These are phyloP conservation scores for Idaea aversata DNA, from an alignment of 2,888 invertebrate genomes.

Conservation along the genomic window DNA sequence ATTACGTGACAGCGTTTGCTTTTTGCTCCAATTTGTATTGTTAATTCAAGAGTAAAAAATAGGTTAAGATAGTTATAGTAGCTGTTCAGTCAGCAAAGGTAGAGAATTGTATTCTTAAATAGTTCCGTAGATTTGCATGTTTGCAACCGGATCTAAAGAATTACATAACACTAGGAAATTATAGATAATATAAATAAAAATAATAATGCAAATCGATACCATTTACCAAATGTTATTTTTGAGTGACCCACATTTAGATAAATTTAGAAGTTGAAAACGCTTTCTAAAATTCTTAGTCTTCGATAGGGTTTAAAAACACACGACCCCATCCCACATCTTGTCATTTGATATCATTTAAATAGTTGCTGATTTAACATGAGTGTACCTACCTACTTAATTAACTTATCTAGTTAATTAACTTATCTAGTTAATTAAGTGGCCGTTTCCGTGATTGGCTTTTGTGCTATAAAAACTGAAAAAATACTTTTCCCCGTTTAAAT, in stretches of 20 bases:
- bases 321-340: no score
- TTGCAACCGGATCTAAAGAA: conserved; percentile 30
- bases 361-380: background rate
- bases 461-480: background rate
- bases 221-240: no score
- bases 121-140: conserved; percentile 46
- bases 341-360: background rate
- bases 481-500: background rate
- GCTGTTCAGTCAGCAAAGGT: conserved; percentile 36
- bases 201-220: background rate
- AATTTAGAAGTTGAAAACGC: no score
- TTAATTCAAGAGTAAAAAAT: conserved; percentile 44
- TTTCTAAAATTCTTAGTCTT: no score
- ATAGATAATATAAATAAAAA: background rate
- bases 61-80: conserved; percentile 35
- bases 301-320: no score
- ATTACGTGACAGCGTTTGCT: conserved; percentile 63
- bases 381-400: no score
- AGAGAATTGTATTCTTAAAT: conserved; percentile 59
- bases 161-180: conserved; percentile 23
- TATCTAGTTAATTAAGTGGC: background rate
- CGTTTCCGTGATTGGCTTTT: background rate
- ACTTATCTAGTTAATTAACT: background rate
- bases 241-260: no score
- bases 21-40: conserved; percentile 49